Percentiles rank a stretch among this genome's conserved stretches.
Evolutionary conservation across 1,140 invertebrate species (phyloP).

Genomic region (Heliothis virescens): DNA sequence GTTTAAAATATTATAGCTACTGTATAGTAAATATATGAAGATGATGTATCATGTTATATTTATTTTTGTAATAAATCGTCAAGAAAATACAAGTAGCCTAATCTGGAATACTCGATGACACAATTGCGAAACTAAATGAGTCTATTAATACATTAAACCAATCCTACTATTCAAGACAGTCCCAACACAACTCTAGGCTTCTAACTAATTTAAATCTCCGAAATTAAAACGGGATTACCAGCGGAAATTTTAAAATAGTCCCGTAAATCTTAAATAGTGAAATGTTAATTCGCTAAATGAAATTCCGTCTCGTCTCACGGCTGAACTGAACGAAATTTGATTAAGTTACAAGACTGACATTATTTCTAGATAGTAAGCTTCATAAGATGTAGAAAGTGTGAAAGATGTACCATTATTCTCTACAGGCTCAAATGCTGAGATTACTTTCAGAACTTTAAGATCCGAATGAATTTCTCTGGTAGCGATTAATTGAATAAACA

Average conservation of each 20-base stretch:
- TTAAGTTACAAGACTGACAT: conserved; percentile 77
- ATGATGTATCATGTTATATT: too few relatives aligned
- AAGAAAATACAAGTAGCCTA: too few relatives aligned
- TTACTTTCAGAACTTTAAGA: conserved; percentile 60
- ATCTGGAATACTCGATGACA: too few relatives aligned
- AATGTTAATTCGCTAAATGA: conserved; percentile 78
- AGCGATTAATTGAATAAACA: conserved; percentile 63
- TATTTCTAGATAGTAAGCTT: conserved; percentile 57
- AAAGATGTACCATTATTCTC: conserved; percentile 44
- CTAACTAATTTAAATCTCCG: conserved; percentile 41
- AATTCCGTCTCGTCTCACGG: conserved; percentile 64
- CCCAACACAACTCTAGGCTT: neutral
- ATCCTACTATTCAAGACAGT: neutral
- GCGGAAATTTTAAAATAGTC: conserved; percentile 66
- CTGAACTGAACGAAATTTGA: conserved; percentile 77
- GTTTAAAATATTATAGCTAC: too few relatives aligned
- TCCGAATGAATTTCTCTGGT: conserved; percentile 57
- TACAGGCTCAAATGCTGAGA: conserved; percentile 50
- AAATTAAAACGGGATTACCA: conserved; percentile 58
- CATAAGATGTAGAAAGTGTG: conserved; percentile 40
- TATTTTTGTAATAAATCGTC: too few relatives aligned
- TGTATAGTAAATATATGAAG: too few relatives aligned
- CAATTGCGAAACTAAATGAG: neutral
- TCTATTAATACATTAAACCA: neutral
- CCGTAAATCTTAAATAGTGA: conserved; percentile 73